phyloP scores from a whole-genome alignment of 1,140 invertebrate species.

The Hyposmocoma kahamanoa region DNA sequence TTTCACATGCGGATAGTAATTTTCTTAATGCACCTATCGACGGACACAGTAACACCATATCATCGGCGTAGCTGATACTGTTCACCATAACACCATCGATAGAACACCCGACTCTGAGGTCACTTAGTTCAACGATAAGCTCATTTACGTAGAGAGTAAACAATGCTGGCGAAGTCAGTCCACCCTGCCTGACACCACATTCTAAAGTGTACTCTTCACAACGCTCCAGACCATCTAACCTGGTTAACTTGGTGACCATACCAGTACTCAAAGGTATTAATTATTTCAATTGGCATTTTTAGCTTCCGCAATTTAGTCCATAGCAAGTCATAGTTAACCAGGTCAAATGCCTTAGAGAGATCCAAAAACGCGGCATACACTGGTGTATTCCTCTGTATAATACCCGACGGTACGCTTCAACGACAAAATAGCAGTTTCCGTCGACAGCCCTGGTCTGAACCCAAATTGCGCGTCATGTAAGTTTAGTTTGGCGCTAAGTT shows the following conservation, averaged over 20 bases:
- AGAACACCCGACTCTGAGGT: not conserved
- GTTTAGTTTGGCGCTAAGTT: not conserved
- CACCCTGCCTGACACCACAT: constrained; percentile 2
- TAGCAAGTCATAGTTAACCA: constrained; percentile 1
- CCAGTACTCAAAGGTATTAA: constrained; percentile 5
- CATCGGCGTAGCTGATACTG: constrained; percentile 2
- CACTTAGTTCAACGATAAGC: not conserved
- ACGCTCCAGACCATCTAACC: not conserved
- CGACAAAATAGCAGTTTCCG: constrained; percentile 4
- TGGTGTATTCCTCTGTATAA: not conserved
- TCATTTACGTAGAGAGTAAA: not conserved
- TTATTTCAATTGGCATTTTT: not conserved
- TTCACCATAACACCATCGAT: not conserved
- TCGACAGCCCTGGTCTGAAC: constrained; percentile 1
- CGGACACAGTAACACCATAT: constrained; percentile 6
- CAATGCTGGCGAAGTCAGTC: not conserved
- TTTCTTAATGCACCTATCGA: not conserved
- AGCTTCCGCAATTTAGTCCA: not conserved
- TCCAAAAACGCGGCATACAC: not conserved
- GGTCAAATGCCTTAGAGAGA: constrained; percentile 1
- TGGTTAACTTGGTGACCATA: not conserved
- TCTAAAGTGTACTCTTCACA: not conserved
- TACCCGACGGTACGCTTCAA: constrained; percentile 2
- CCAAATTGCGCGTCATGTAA: constrained; percentile 1
- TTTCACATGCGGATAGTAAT: constrained; percentile 1